These are phyloP conservation scores for Sinotaia quadrata DNA, from an alignment of 2,888 invertebrate genomes.

Conservation along the genomic window DNA sequence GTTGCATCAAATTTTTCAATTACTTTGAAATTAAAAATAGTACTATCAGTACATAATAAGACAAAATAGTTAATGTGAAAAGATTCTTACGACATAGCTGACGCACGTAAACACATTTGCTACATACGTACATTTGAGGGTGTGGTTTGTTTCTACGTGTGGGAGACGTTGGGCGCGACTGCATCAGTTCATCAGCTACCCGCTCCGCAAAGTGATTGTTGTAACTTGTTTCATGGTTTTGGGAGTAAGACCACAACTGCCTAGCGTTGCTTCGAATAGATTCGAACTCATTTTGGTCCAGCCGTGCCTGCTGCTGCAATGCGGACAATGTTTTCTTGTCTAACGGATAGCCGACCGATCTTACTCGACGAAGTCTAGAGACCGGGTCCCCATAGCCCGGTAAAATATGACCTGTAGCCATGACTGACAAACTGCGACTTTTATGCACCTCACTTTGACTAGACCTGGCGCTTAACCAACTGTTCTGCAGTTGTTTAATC, in stretches of 20 bases:
- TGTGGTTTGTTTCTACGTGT: conserved; percentile 64
- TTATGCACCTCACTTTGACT: background rate
- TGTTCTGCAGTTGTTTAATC: no score
- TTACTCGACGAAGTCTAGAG: conserved; percentile 49
- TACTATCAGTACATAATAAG: no score
- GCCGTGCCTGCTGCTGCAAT: conserved; percentile 37
- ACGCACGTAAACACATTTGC: no score
- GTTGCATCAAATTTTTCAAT: no score
- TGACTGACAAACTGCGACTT: conserved; percentile 24
- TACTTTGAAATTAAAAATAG: no score
- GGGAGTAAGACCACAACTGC: conserved; percentile 49
- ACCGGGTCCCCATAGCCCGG: conserved; percentile 64
- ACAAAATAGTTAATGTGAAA: no score
- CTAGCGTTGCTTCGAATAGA: conserved; percentile 54
- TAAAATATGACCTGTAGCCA: conserved; percentile 64
- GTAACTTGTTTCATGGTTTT: conserved; percentile 55
- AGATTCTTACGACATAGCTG: no score
- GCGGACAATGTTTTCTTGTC: conserved; percentile 49
- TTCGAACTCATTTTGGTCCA: conserved; percentile 47
- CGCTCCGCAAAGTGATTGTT: conserved; percentile 48
- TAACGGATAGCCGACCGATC: conserved; percentile 54
- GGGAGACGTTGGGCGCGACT: conserved; percentile 54
- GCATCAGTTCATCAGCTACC: conserved; percentile 47
- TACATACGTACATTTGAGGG: no score
- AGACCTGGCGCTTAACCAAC: background rate